These are phyloP conservation scores for Gambusia holbrooki DNA, from an alignment of 2,113 vertebrate species.

Conservation along the genomic window DNA sequence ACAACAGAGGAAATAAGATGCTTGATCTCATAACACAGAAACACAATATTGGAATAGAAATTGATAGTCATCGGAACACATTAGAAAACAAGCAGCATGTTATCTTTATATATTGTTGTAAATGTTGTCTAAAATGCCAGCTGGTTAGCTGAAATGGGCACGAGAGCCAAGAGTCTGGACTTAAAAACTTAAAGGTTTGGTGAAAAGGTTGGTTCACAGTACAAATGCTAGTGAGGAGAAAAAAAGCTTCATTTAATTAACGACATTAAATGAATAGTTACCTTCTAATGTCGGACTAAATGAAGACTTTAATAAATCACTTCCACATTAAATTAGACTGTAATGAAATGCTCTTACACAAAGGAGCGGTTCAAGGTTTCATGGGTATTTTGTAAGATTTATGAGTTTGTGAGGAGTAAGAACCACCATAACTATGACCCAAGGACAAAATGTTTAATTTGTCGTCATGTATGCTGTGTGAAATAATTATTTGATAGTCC, in stretches of 20 bases:
- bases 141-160: neutral
- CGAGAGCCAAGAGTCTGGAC: neutral
- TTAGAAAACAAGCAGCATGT: neutral
- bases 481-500: constrained; percentile 18
- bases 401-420: neutral
- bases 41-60: neutral
- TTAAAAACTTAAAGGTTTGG: neutral
- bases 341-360: neutral
- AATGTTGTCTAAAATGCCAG: no score
- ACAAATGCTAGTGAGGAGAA: neutral
- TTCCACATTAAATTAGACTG: neutral
- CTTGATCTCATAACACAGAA: no score
- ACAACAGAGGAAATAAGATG: no score
- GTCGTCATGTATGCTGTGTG: neutral
- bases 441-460: neutral
- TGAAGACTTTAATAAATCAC: neutral
- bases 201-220: neutral
- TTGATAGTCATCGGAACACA: neutral
- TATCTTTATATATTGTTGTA: neutral
- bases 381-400: neutral
- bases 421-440: neutral
- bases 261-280: no score
- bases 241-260: no score
- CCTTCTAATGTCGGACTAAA: neutral
- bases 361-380: neutral